Evolutionary conservation across 53 echinoderm and acorn worm genomes (phyloP), one percentile per base, ranked within the genome.

Genomic region (Apostichopus leukothele): DNA sequence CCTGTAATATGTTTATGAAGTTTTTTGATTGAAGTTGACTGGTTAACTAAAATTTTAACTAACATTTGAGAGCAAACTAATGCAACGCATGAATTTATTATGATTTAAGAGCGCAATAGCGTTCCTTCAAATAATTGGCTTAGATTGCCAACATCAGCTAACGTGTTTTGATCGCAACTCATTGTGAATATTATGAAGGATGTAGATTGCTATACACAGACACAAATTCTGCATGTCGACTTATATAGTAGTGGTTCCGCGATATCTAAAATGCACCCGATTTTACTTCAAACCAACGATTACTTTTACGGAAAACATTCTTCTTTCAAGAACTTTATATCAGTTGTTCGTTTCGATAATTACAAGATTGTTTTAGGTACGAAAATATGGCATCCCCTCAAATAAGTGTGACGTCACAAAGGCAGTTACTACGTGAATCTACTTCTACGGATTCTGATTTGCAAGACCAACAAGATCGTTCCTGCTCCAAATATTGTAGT

Each of bases 401-500:
- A 53, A 52, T 79, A 11, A 79, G 79, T 51, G 54, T 79, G 9
- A 52, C 79, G 5, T 79, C 79, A 16, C 79, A 27, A 53, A 79
- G 19, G 18, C 18, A 79, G 19, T 27, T 79, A 19, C 18, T 79
- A 51, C 79, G 79, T 3, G 79, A 79, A 50, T 79, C 79, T 1
- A 79, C 79, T 16, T 79, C 79, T 8, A 79, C 79, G 19, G 18
- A 50, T 4, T 79, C 79, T 12, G 79, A 79, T 52, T 52, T 19
- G 5, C 18, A 79, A 9, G 51, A 51, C 39, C 7, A 51, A 7
- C n/a, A 13, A 4, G 18, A 53, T 6, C 50, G 5, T 18, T 53
- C 51, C 19, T 79, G 79, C 51, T 79, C 52, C 14, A 79, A 79
- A 79, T 79, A 52, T 52, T 79, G 53, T 18, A 79, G 79, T 52